Base-by-base conservation (phyloP, 2,113 vertebrate species). In the Dipodomys stephensi region DNA sequence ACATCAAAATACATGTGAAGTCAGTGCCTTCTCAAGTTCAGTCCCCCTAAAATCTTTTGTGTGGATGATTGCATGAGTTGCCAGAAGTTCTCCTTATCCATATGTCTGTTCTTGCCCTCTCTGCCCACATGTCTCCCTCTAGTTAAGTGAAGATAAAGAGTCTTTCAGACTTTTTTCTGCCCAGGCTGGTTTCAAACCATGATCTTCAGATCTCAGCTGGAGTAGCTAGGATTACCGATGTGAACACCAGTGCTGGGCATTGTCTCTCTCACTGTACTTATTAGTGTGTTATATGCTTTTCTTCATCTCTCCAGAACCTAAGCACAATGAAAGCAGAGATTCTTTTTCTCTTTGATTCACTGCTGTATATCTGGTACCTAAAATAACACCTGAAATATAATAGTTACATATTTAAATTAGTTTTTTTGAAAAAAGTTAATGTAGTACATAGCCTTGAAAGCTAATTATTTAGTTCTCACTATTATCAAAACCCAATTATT, bases 391-490 rank as follows among this genome's bases (percentile, higher is more conserved):
- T 91, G 87, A 65, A 10, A 23, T 78, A 11, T 0, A 65, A 20
- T 27, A 39, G 39, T 6, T 39, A 39, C 39, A 39, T 39, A 5
- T 39, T 39, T 39, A 39, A 39, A 69, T 60, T 25, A 30, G 4
- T 83, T 84, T 57, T 57, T 16, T 86, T 27, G 80, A 84, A 80
- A 76, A 72, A 80, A 10, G 19, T 60, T 71, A 44, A 35, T 77
- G 46, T 7, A 64, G 2, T 60, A 8, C 53, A 8, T 73, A 72
- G 19, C 30, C 44, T 53, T 39, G 23, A 87, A 79, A 19, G 16
- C 39, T 60, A 88, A 69, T 60, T 87, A 95, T 71, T 86, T 32
- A 76, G 23, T 30, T 90, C 9, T 46, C 30, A 69, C 28, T 73
- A 39, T 57, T 93, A 92, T 4, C 4, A 86, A 83, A 57, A 92